Conservation (phyloP, 2,888 invertebrate genomes). For the Eristalinus aeneus region DNA sequence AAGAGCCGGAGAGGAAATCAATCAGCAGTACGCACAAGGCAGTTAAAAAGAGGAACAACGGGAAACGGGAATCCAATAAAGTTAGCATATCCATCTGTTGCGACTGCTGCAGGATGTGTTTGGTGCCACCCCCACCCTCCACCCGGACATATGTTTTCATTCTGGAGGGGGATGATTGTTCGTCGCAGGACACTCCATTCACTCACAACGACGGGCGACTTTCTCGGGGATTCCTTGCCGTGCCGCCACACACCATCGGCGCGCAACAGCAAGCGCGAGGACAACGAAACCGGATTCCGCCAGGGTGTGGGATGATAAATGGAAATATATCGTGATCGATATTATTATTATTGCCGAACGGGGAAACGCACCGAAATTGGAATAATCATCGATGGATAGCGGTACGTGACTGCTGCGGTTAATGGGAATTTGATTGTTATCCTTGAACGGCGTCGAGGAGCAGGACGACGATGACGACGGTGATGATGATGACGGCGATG, state of each 20-base stretch:
- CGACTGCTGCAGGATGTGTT: slow-evolving; percentile 23
- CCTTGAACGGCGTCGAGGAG: background rate
- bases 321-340: slow-evolving; percentile 43
- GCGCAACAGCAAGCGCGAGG: too few species aligned
- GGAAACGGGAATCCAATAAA: slow-evolving; percentile 29
- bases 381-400: slow-evolving; percentile 42
- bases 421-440: slow-evolving; percentile 53
- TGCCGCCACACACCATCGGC: background rate
- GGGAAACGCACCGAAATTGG: slow-evolving; percentile 24
- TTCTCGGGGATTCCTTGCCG: background rate
- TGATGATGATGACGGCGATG: background rate
- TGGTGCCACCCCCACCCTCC: background rate
- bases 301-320: slow-evolving; percentile 14
- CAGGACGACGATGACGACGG: background rate
- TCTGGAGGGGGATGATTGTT: too few species aligned
- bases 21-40: background rate
- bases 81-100: slow-evolving; percentile 26
- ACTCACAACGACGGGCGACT: background rate
- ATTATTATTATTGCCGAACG: slow-evolving; percentile 35
- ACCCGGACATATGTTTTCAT: background rate
- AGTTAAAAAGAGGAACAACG: background rate
- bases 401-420: slow-evolving; percentile 47
- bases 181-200: background rate
- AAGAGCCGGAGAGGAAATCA: background rate
- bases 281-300: background rate